Evolutionary conservation across 2,797 vertebrate genomes (phyloP).

Genomic region (Alca torda): DNA sequence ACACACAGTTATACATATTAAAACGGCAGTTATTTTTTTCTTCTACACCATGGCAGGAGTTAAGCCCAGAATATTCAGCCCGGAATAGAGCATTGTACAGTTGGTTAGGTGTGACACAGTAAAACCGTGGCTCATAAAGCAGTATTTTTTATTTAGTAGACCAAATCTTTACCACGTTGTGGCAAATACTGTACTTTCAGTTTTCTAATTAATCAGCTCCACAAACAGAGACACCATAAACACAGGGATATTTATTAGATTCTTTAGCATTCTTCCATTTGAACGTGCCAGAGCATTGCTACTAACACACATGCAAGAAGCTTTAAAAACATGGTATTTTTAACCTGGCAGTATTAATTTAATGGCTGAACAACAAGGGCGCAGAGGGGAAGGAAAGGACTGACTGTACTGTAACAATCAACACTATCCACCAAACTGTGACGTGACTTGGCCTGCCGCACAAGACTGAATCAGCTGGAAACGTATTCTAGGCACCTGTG

Average conservation of each 20-base stretch:
- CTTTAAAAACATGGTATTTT: background rate
- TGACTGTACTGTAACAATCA: background rate
- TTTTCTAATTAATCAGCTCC: background rate
- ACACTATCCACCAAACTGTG: background rate
- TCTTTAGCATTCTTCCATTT: background rate
- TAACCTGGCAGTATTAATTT: background rate
- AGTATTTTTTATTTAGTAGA: background rate
- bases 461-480: conserved; percentile 3
- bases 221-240: background rate
- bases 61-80: background rate
- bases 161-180: background rate
- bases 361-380: background rate
- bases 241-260: background rate
- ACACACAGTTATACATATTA: background rate
- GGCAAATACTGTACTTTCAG: background rate
- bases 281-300: background rate
- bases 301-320: background rate
- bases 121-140: background rate
- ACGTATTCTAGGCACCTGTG: background rate
- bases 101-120: background rate
- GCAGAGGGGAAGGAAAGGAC: background rate
- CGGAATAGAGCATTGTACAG: background rate
- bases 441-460: background rate
- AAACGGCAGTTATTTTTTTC: background rate
- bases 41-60: background rate